Evolutionary conservation across 1,140 invertebrate species (phyloP).

Genomic region (Bombyx mandarina): DNA sequence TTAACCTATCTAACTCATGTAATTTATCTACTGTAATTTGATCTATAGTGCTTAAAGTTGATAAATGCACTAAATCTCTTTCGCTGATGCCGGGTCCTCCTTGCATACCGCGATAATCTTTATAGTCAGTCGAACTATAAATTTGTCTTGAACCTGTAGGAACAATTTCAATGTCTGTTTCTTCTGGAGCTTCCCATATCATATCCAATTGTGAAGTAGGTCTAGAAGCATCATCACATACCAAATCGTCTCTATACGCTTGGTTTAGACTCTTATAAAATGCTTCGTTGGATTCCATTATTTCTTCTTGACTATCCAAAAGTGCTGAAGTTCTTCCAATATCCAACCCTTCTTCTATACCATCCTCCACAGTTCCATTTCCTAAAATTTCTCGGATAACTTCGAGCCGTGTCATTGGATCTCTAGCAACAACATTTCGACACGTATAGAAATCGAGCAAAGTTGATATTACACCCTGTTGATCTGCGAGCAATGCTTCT

Average conservation of each 20-base stretch:
- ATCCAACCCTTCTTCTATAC: conserved; percentile 74
- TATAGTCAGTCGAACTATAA: conserved; percentile 84
- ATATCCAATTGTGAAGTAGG: conserved; percentile 81
- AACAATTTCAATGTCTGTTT: conserved; percentile 67
- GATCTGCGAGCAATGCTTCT: conserved; percentile 89
- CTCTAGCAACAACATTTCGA: conserved; percentile 56
- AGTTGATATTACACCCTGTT: conserved; percentile 92
- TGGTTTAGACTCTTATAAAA: conserved; percentile 91
- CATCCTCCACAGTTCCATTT: conserved; percentile 74
- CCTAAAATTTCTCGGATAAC: conserved; percentile 75
- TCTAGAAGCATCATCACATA: conserved; percentile 74
- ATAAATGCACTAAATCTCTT: conserved; percentile 82
- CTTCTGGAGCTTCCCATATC: conserved; percentile 83
- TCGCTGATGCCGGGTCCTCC: conserved; percentile 82
- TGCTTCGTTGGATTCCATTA: conserved; percentile 85
- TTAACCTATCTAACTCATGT: conserved; percentile 82
- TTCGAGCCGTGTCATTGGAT: conserved; percentile 68
- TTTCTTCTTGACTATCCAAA: conserved; percentile 55
- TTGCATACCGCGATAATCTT: conserved; percentile 78
- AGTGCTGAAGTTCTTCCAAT: conserved; percentile 51
- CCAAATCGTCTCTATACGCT: conserved; percentile 85
- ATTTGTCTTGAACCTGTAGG: conserved; percentile 71
- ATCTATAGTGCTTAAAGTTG: conserved; percentile 81
- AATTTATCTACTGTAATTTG: conserved; percentile 83
- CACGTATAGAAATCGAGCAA: conserved; percentile 84